phyloP scores from a whole-genome alignment of 1,140 invertebrate species.

The Liolophura sinensis region DNA sequence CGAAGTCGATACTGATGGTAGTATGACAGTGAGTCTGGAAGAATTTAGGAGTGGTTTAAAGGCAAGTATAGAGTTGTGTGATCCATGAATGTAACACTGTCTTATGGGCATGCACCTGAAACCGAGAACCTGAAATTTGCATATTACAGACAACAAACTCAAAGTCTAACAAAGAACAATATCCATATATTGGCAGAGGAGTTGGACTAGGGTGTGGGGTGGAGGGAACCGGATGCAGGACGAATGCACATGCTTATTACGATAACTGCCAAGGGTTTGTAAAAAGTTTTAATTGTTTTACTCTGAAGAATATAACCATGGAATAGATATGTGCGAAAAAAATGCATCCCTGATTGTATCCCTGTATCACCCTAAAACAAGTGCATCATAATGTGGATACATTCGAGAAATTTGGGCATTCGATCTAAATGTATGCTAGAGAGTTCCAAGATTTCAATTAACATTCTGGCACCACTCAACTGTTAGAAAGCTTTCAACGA shows the following conservation, averaged over 20 bases:
- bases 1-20: slow-evolving; percentile 46
- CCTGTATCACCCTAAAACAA: background rate
- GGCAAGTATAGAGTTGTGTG: slow-evolving; percentile 18
- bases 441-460: too few relatives aligned
- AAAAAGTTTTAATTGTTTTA: too few relatives aligned
- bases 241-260: background rate
- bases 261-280: background rate
- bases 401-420: too few relatives aligned
- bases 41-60: slow-evolving; percentile 50
- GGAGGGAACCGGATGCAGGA: background rate
- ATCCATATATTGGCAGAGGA: too few relatives aligned
- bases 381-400: background rate
- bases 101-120: background rate
- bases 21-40: slow-evolving; percentile 45
- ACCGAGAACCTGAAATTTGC: background rate
- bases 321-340: slow-evolving; percentile 4
- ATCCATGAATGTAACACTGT: background rate
- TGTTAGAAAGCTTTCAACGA: too few relatives aligned
- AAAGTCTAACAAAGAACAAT: too few relatives aligned
- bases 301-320: slow-evolving; percentile 7
- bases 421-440: too few relatives aligned
- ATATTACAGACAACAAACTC: background rate
- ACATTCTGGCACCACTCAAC: too few relatives aligned
- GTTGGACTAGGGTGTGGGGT: background rate
- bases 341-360: too few relatives aligned